Base-by-base conservation (phyloP, 2,888 invertebrate genomes). In the Leptopilina myrica region DNA sequence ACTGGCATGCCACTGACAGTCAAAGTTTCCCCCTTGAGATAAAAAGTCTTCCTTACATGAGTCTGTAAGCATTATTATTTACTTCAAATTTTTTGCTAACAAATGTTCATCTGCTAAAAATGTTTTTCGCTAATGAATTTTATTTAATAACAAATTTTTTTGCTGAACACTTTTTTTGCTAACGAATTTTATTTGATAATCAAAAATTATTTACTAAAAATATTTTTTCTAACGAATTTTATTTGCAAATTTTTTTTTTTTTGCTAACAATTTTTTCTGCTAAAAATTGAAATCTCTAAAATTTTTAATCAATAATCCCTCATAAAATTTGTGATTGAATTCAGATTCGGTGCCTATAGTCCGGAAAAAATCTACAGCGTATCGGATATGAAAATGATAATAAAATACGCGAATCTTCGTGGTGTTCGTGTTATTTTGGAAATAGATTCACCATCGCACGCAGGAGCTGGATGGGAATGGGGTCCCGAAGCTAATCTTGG, bases 1-100 rank as follows among this genome's bases (percentile, higher is more conserved):
- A 98, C 89, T 98, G 98, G 98, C 97, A 97, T 89, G 95, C 95
- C 0, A 96, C 96, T 0, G 98, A 98, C 91, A 95, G 97, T 0
- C 98, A 98, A 85, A 98, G 98, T 86, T 98, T 98, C 92, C 98
- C 98, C 0, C 93, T 98, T 87, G 95, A 96, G 87, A 95, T 96
- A 0, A 93, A 93, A n/a, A 93, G 95, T 64, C 94, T 96, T 26
- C 97, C 96, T 0, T 94, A 95, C 86, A 94, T 97, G 92, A 46
- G 88, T n/a, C 40, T 79, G 90, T 90, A 79, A 87, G 86, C 66
- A 11, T 46, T 9, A 12, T 76, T 46, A 43, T 12, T n/a, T 69
- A 20, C 56, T 11, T 8, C n/a, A 5, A 11, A 67, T 33, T 33
- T 33, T 33, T 33, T 3, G 33, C 33, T 33, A 33, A 33, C 33